A percentile compares a stretch with the other conserved stretches of the same genome.
Evolutionary conservation across 2,113 vertebrate species (phyloP).

Genomic region (Chloropsis hardwickii): DNA sequence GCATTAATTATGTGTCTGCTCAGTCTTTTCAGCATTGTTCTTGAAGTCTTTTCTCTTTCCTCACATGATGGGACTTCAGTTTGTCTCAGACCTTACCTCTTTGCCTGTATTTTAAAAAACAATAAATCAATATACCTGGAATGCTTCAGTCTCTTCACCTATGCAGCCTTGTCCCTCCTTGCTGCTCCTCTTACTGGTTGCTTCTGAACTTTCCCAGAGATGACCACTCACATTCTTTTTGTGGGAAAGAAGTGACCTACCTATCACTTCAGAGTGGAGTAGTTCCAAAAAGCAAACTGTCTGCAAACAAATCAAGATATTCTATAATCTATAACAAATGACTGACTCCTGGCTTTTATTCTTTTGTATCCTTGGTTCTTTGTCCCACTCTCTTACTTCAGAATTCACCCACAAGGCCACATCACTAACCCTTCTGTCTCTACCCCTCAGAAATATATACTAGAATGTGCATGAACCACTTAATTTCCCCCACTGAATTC

Average conservation of each 20-base stretch:
- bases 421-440: background rate
- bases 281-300: background rate
- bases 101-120: background rate
- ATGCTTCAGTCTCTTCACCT: background rate
- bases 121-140: background rate
- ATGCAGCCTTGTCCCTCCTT: background rate
- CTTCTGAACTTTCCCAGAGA: background rate
- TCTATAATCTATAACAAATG: background rate
- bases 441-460: background rate
- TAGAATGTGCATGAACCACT: background rate
- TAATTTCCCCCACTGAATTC: background rate
- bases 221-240: background rate
- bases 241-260: background rate
- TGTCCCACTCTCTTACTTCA: background rate
- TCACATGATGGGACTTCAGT: background rate
- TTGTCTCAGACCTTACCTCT: background rate
- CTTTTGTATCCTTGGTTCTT: background rate
- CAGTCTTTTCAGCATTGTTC: background rate
- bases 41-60: background rate
- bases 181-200: background rate
- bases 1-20: background rate
- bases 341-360: background rate
- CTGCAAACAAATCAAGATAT: background rate
- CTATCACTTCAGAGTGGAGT: background rate
- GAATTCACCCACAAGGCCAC: background rate